Percentiles rank a stretch among this genome's conserved stretches.
Evolutionary conservation across 2,797 vertebrate genomes (phyloP).

Genomic region (Ciconia nigra): DNA sequence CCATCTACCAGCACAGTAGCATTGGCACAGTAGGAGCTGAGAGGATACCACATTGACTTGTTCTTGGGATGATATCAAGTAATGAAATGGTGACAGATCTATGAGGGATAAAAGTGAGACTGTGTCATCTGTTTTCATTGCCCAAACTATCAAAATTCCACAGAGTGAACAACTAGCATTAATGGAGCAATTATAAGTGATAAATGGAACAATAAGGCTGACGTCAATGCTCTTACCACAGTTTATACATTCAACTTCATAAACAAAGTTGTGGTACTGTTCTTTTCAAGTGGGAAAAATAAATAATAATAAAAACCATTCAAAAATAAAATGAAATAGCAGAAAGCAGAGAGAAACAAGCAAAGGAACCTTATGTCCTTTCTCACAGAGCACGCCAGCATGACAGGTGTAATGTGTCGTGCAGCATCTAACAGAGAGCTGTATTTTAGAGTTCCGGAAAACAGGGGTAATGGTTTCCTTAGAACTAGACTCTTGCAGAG

Average conservation of each 20-base stretch:
- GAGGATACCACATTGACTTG: neutral
- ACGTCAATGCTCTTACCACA: neutral
- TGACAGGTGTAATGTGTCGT: neutral
- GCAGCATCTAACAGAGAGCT: neutral
- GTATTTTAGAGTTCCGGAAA: neutral
- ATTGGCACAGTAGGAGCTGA: neutral
- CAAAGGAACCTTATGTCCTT: neutral
- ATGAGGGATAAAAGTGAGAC: neutral
- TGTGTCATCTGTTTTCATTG: neutral
- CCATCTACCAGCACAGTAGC: neutral
- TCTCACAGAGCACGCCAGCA: neutral
- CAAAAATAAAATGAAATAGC: neutral
- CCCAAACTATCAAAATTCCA: neutral
- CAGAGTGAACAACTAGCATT: neutral
- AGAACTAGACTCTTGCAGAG: neutral
- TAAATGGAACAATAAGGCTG: neutral
- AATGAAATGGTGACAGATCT: neutral
- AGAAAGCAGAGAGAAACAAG: neutral
- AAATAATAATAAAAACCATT: neutral
- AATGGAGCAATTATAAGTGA: neutral
- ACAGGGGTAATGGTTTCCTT: neutral
- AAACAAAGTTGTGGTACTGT: neutral
- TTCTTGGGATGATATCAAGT: neutral
- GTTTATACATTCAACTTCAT: neutral
- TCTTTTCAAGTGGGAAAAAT: neutral